phyloP scores from a whole-genome alignment of 2,888 invertebrate species.

The Horisme vitalbata region DNA sequence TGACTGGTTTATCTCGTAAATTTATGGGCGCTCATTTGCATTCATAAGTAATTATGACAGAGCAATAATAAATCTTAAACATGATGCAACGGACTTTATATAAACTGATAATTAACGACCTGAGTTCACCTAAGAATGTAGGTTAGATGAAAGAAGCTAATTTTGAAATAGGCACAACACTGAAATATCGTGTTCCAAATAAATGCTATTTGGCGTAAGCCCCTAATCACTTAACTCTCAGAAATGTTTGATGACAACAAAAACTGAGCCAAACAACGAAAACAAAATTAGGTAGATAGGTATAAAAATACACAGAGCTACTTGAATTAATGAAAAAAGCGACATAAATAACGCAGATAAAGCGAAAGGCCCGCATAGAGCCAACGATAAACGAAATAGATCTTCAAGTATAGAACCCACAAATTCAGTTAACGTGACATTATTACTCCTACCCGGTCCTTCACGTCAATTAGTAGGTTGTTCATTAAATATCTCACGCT shows the following conservation, averaged over 20 bases:
- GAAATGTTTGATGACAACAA: conserved; percentile 14
- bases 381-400: conserved; percentile 45
- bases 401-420: conserved; percentile 47
- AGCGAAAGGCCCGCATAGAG: conserved; percentile 42
- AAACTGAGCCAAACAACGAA: conserved; percentile 4
- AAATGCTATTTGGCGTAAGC: conserved; percentile 17
- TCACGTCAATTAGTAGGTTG: conserved; percentile 61
- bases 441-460: conserved; percentile 47
- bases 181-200: conserved; percentile 21
- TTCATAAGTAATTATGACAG: conserved; percentile 53
- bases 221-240: conserved; percentile 17
- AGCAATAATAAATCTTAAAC: conserved; percentile 37
- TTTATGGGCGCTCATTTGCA: conserved; percentile 55
- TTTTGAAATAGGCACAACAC: conserved; percentile 17
- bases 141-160: conserved; percentile 16
- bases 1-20: conserved; percentile 50
- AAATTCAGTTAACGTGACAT: conserved; percentile 59
- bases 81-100: conserved; percentile 35
- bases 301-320: conserved; percentile 11
- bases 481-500: conserved; percentile 42
- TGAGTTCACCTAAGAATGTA: conserved; percentile 14
- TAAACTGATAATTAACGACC: conserved; percentile 24
- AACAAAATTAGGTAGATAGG: conserved; percentile 10
- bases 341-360: conserved; percentile 32
- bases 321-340: conserved; percentile 29